Conservation (phyloP, 1,140 invertebrate genomes). For the Drosophila bipectinata region DNA sequence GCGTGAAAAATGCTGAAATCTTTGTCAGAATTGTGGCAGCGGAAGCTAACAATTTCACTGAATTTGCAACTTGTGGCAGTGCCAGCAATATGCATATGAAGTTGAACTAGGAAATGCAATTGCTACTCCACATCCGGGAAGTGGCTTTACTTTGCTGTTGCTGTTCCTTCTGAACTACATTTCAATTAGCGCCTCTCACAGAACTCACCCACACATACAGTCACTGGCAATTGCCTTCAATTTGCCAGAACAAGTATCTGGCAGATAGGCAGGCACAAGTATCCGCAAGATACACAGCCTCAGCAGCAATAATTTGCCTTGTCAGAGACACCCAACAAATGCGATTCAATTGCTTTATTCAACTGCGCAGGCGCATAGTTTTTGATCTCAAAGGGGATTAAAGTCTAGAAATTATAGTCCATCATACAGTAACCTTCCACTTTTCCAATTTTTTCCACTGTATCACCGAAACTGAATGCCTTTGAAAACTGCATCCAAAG, state of each 20-base stretch:
- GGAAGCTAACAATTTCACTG: constrained; percentile 48
- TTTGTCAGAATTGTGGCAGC: constrained; percentile 51
- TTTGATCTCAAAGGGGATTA: too few relatives aligned
- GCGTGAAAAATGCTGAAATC: constrained; percentile 32
- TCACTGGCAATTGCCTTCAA: constrained; percentile 64
- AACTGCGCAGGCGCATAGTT: constrained; percentile 32
- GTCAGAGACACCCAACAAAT: constrained; percentile 66
- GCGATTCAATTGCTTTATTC: constrained; percentile 65
- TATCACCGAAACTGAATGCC: not conserved
- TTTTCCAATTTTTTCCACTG: constrained; percentile 21
- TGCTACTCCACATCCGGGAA: constrained; percentile 55
- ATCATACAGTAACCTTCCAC: not conserved
- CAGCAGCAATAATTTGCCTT: constrained; percentile 59
- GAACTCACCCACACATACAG: constrained; percentile 35
- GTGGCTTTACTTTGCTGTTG: constrained; percentile 20
- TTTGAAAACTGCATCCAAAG: constrained; percentile 42
- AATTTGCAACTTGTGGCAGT: constrained; percentile 27
- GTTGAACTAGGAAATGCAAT: constrained; percentile 52
- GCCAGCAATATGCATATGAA: constrained; percentile 17
- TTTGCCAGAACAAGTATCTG: constrained; percentile 47
- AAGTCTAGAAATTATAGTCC: not conserved
- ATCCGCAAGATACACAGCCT: constrained; percentile 23
- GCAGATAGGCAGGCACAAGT: constrained; percentile 27
- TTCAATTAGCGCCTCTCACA: constrained; percentile 60
- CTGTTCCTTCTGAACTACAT: constrained; percentile 45